These are phyloP conservation scores for Meteorus cinctellus DNA, from an alignment of 2,888 invertebrate genomes.

Conservation along the genomic window DNA sequence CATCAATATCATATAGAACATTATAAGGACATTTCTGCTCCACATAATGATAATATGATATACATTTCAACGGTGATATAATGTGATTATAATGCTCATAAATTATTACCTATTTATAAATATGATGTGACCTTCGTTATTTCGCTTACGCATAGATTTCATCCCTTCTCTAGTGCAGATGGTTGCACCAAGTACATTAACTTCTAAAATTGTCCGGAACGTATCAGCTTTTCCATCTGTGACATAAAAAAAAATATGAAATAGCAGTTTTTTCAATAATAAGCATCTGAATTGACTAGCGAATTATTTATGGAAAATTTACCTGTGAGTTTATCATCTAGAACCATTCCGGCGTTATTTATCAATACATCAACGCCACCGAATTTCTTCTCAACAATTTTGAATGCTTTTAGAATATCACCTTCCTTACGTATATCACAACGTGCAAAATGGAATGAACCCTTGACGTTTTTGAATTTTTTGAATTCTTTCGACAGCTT, in stretches of 20 bases:
- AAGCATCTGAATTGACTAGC: not conserved
- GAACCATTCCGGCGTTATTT: conserved; percentile 73
- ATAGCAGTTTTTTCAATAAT: not conserved
- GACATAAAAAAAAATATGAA: not conserved
- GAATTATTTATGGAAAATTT: not conserved
- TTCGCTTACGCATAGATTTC: conserved; percentile 56
- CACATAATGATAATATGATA: too few species aligned
- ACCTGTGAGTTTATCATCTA: conserved; percentile 50
- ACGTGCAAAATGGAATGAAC: conserved; percentile 63
- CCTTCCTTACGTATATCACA: conserved; percentile 57
- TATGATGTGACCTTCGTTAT: conserved; percentile 59
- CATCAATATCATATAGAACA: too few species aligned
- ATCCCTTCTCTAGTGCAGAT: conserved; percentile 61
- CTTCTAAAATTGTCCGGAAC: conserved; percentile 56
- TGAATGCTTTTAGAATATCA: conserved; percentile 55
- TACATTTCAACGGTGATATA: too few species aligned
- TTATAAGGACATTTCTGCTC: too few species aligned
- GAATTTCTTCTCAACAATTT: conserved; percentile 55
- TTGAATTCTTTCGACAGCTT: conserved; percentile 45
- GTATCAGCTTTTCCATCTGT: conserved; percentile 56
- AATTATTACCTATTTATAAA: conserved; percentile 59
- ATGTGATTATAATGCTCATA: too few species aligned
- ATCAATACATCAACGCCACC: conserved; percentile 74
- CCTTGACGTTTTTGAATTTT: conserved; percentile 49
- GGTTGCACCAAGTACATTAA: conserved; percentile 60